These are phyloP conservation scores for Heliconius melpomene DNA, from an alignment of 1,140 invertebrate genomes.

Conservation along the genomic window DNA sequence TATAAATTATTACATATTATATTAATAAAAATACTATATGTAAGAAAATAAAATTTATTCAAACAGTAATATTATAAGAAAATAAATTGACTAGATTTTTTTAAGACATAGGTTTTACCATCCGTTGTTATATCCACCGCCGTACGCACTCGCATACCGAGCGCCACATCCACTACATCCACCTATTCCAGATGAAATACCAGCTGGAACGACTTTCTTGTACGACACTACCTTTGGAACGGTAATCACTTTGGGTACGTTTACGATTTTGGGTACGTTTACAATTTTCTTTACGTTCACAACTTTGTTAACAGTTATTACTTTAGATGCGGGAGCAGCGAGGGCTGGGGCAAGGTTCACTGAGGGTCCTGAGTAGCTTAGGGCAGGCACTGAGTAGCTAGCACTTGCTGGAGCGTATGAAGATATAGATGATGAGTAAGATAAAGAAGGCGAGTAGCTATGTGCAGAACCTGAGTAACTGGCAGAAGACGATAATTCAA, in stretches of 20 bases:
- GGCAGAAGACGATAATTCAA: conserved; percentile 25
- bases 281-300: conserved; percentile 51
- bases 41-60: background rate
- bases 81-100: conserved; percentile 22
- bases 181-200: background rate
- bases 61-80: conserved; percentile 4
- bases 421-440: conserved; percentile 16
- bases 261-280: conserved; percentile 48
- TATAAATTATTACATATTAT: background rate
- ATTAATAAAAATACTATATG: background rate
- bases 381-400: conserved; percentile 19
- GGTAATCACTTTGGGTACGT: conserved; percentile 42
- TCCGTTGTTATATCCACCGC: background rate
- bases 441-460: conserved; percentile 36
- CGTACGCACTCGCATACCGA: conserved; percentile 25
- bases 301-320: conserved; percentile 50
- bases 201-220: conserved; percentile 33
- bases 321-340: conserved; percentile 36
- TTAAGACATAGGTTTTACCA: conserved; percentile 1
- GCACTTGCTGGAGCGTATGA: conserved; percentile 29
- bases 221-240: conserved; percentile 45
- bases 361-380: conserved; percentile 17
- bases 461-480: conserved; percentile 30
- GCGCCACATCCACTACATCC: conserved; percentile 20
- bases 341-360: conserved; percentile 21